Evolutionary conservation across 2,888 invertebrate genomes (phyloP), one percentile per base, ranked within the genome.

Genomic region (Leucoptera coffeella): DNA sequence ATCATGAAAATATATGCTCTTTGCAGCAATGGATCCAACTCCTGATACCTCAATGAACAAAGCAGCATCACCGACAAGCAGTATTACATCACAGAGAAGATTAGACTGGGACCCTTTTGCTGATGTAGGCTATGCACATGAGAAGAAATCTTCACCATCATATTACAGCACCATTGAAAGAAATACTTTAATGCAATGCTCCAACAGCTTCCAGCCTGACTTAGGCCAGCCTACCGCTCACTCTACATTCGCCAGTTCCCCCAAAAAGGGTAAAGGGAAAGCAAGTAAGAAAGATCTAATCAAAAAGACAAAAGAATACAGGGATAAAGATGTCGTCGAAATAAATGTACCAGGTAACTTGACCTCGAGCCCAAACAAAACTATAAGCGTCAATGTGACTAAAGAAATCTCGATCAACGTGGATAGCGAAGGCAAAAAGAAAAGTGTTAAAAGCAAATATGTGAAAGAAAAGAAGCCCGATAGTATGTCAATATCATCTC

Each of bases 21-120:
- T n/a, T n/a, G n/a, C 52, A 69, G 69, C 67, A 23, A 42, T 47
- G 31, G 67, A 67, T 37, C 48, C 45, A 15, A 39, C 50, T 13
- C 35, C 65, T 29, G 67, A 69, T 34, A 43, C 61, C 42, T 51
- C 60, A 43, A 37, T 43, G 25, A 53, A 73, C 34, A 55, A 64
- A 30, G 52, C 54, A n/a, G 47, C 73, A 13, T 84, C 86, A 4
- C 86, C 88, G 2, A 78, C 85, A 11, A 87, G 86, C 34, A 83
- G 84, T 43, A 55, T 82, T 1, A 78, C 83, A 26, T 83, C 85
- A 1, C 80, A 78, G 41, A 76, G 81, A 27, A 83, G 82, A 34
- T 57, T 90, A 2, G 90, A 90, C 60, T 90, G 90, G 90, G 90
- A 90, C 47, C 88, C 85, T 19, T 78, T 88, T 13, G 90, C 85